Evolutionary conservation across 2,113 vertebrate genomes (phyloP), one percentile per base, ranked within the genome.

Genomic region (Cathartes aura): DNA sequence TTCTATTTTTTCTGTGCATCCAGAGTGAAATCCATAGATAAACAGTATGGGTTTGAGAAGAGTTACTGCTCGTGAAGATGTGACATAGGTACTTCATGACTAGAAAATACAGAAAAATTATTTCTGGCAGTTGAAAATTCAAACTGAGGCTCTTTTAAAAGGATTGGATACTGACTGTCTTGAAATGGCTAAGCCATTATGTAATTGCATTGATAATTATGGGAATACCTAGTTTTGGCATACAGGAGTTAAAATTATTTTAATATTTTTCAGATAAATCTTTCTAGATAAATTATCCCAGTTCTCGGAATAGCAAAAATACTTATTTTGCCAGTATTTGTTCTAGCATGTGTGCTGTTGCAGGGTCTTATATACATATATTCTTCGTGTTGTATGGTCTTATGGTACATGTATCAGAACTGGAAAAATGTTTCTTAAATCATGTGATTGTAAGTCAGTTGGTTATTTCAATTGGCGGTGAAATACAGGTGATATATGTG

Each of bases 291-390:
- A 63, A 18, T 29, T 5, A 4, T 42, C 15, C 18, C 30, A 11
- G 21, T 19, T 78, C 23, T 34, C 13, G 12, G 29, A 50, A 17
- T 20, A 70, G 12, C 8, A 56, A 5, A 80, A 42, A 9, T n/a
- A 27, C 5, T 62, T 58, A 2, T 23, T 72, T 88, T 11, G 6
- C 18, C 8, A 2, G 1, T 75, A 17, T 20, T 78, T 42, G 4
- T 52, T 74, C 13, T 30, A 70, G 27, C 4, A 11, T 42, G 20
- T 50, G 18, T 55, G 72, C 23, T 87, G 2, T 45, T 23, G 16
- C 40, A 64, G 43, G 26, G 12, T 45, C 47, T 73, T 2, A 0
- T 1, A 1, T 55, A 4, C 0, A 0, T 32, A 8, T 32, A 5
- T 22, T 5, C n/a, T 81, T 2, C 1, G 0, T 68, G 5, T 81